Evolutionary conservation across 2,888 invertebrate species (phyloP).

Genomic region (Dorcus parallelipipedus): DNA sequence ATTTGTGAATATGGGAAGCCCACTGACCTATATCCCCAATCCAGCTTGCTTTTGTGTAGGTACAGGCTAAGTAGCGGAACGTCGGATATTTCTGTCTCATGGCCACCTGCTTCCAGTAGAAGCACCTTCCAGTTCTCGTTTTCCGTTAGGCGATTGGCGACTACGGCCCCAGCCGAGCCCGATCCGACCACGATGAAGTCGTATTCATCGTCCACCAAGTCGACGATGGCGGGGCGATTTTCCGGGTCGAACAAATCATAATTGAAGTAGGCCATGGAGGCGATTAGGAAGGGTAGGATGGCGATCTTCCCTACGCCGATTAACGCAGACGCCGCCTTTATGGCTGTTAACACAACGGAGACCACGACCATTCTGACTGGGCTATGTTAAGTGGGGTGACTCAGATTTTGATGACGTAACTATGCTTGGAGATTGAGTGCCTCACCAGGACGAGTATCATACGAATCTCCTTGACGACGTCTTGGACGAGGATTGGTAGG

Average conservation of each 20-base stretch:
- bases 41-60: constrained; percentile 83
- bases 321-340: constrained; percentile 68
- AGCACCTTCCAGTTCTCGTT: constrained; percentile 75
- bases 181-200: constrained; percentile 82
- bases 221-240: constrained; percentile 69
- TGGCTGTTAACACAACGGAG: constrained; percentile 60
- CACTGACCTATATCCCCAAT: constrained; percentile 82
- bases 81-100: constrained; percentile 83
- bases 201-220: constrained; percentile 64
- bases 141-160: constrained; percentile 79
- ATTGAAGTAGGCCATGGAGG: constrained; percentile 76
- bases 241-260: constrained; percentile 84
- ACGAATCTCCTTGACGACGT: background rate
- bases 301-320: constrained; percentile 70
- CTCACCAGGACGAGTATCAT: background rate
- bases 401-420: background rate
- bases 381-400: background rate
- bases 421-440: background rate
- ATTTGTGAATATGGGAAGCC: background rate
- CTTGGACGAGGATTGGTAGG: background rate
- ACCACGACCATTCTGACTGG: constrained; percentile 14
- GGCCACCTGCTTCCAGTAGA: constrained; percentile 80
- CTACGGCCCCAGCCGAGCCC: constrained; percentile 80
- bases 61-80: constrained; percentile 84
- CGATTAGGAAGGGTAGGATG: constrained; percentile 72